Conservation (phyloP, 1,140 invertebrate genomes). For the Coelopa frigida region DNA sequence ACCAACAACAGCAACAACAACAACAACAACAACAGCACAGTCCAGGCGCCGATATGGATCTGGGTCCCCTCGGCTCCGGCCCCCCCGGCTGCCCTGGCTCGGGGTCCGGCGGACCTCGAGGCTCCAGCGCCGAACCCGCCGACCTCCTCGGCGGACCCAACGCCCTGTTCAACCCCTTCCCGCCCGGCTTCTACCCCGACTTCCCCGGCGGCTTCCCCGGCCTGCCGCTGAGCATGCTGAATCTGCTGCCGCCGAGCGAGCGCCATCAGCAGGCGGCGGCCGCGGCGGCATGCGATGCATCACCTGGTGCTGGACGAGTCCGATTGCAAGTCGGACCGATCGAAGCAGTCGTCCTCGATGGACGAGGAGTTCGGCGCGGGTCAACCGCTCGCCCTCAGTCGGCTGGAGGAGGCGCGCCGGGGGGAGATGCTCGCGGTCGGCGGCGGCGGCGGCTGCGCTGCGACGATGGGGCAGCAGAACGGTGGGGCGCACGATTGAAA, state of each 20-base stretch:
- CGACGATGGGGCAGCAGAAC: constrained; percentile 60
- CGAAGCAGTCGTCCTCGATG: constrained; percentile 57
- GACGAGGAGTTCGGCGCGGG: constrained; percentile 51
- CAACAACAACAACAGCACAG: no score
- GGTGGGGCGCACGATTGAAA: constrained; percentile 56
- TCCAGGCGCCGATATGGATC: constrained; percentile 25
- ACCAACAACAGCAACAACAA: constrained; percentile 5
- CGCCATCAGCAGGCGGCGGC: constrained; percentile 48
- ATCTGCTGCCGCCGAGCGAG: constrained; percentile 69
- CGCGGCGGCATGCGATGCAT: constrained; percentile 47
- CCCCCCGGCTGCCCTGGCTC: no score
- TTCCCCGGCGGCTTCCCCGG: constrained; percentile 64
- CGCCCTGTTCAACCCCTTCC: constrained; percentile 63
- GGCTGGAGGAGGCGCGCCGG: constrained; percentile 46
- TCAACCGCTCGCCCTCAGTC: constrained; percentile 48
- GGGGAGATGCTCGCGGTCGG: constrained; percentile 20
- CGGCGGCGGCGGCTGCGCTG: no score
- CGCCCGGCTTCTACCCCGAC: constrained; percentile 70
- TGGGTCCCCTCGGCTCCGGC: constrained; percentile 24
- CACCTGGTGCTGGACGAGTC: constrained; percentile 49
- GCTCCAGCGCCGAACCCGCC: constrained; percentile 55
- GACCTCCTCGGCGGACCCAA: constrained; percentile 52
- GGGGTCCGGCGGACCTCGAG: constrained; percentile 50
- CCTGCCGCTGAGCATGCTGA: constrained; percentile 75
- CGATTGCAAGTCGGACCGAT: constrained; percentile 57